These are phyloP conservation scores for Mareca penelope DNA, from an alignment of 2,797 vertebrate species.

Conservation along the genomic window DNA sequence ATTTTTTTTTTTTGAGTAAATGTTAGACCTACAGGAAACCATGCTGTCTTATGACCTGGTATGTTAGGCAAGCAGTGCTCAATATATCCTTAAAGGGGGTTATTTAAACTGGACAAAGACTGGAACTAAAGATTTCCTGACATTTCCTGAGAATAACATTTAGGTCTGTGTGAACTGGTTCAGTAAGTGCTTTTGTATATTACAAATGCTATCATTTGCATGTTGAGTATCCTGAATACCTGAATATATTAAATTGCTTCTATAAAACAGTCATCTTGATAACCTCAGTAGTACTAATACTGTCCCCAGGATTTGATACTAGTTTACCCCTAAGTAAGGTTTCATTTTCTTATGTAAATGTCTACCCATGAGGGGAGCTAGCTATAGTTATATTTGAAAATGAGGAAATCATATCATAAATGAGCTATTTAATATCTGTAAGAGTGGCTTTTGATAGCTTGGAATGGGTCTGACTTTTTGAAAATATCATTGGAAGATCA, in stretches of 20 bases:
- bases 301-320: neutral
- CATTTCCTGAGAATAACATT: slow-evolving; percentile 44
- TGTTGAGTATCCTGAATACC: neutral
- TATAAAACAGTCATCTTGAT: neutral
- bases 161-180: slow-evolving; percentile 18
- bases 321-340: neutral
- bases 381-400: neutral
- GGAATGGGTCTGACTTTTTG: neutral
- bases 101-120: neutral
- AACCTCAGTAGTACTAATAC: neutral
- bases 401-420: neutral
- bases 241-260: slow-evolving; percentile 4
- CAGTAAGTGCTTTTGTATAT: slow-evolving; percentile 40
- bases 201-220: neutral
- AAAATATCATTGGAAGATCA: neutral
- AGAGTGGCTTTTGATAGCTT: neutral
- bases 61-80: neutral
- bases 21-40: neutral
- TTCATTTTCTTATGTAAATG: neutral
- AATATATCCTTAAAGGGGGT: neutral
- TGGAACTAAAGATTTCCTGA: slow-evolving; percentile 20
- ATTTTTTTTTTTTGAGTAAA: slow-evolving; percentile 1
- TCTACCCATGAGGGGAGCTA: neutral
- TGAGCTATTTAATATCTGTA: neutral
- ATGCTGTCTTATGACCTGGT: neutral